Evolutionary conservation across 2,113 vertebrate genomes (phyloP).

Genomic region (Upupa epops): DNA sequence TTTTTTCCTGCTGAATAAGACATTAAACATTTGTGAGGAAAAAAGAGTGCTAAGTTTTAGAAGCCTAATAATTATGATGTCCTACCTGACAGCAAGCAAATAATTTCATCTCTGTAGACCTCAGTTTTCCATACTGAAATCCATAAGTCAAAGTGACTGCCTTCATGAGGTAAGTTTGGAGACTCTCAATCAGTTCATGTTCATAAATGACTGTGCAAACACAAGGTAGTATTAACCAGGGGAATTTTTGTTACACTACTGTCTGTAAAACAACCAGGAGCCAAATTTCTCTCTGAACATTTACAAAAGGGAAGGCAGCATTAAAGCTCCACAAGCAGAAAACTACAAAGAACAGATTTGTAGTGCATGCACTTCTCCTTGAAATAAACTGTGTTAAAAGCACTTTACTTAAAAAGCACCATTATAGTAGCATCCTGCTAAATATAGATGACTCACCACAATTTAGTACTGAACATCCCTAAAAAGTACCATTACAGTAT

Average conservation of each 20-base stretch:
- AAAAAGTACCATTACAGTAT: slow-evolving; percentile 47
- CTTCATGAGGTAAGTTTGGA: neutral
- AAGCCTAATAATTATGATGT: neutral
- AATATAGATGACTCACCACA: slow-evolving; percentile 70
- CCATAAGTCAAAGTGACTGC: slow-evolving; percentile 26
- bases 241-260: slow-evolving; percentile 19
- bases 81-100: neutral
- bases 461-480: slow-evolving; percentile 59
- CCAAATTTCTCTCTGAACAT: slow-evolving; percentile 47
- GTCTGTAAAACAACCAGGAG: slow-evolving; percentile 53
- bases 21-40: neutral
- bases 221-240: slow-evolving; percentile 8
- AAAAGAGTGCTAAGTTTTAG: neutral
- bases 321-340: slow-evolving; percentile 49
- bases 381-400: slow-evolving; percentile 68
- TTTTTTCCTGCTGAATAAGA: neutral
- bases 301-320: slow-evolving; percentile 53
- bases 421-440: slow-evolving; percentile 67
- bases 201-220: slow-evolving; percentile 27
- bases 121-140: neutral
- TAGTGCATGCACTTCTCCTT: slow-evolving; percentile 61
- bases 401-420: slow-evolving; percentile 67
- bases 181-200: neutral
- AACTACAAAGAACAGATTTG: slow-evolving; percentile 54
- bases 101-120: neutral